These are phyloP conservation scores for Gastrophryne carolinensis DNA, from an alignment of 2,797 vertebrate genomes.

Conservation along the genomic window DNA sequence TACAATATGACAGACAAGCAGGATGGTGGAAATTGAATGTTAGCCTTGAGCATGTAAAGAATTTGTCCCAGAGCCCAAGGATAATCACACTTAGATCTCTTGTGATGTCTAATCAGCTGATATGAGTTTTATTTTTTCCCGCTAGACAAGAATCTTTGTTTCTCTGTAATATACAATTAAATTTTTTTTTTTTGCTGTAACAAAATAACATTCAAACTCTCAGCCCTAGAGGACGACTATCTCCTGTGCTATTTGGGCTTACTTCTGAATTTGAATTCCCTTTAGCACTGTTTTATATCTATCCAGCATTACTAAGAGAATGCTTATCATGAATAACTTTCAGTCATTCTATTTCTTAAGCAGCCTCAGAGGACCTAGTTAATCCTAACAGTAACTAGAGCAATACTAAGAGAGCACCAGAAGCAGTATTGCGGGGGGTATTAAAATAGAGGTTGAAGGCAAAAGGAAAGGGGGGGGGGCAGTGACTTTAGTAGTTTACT, in stretches of 20 bases:
- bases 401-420: slow-evolving; percentile 11
- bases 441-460: neutral
- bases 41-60: neutral
- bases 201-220: slow-evolving; percentile 20
- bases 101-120: neutral
- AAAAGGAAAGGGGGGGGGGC: too few species aligned
- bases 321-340: slow-evolving; percentile 27
- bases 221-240: slow-evolving; percentile 2
- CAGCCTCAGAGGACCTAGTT: slow-evolving; percentile 30
- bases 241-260: slow-evolving; percentile 2
- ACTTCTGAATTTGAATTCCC: slow-evolving; percentile 23
- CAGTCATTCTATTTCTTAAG: slow-evolving; percentile 30
- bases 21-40: neutral
- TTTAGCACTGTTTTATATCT: slow-evolving; percentile 31
- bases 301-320: slow-evolving; percentile 7
- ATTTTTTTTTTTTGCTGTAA: neutral
- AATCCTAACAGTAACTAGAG: slow-evolving; percentile 36
- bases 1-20: neutral
- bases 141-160: slow-evolving; percentile 4
- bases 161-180: neutral
- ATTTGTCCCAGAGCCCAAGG: neutral
- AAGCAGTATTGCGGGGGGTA: slow-evolving; percentile 3
- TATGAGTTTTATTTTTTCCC: neutral
- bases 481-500: too few species aligned
- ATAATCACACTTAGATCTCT: neutral